A percentile compares a stretch with the other conserved stretches of the same genome.
Evolutionary conservation across 2,113 vertebrate genomes (phyloP).

Genomic region (Microcebus ravelobensis): DNA sequence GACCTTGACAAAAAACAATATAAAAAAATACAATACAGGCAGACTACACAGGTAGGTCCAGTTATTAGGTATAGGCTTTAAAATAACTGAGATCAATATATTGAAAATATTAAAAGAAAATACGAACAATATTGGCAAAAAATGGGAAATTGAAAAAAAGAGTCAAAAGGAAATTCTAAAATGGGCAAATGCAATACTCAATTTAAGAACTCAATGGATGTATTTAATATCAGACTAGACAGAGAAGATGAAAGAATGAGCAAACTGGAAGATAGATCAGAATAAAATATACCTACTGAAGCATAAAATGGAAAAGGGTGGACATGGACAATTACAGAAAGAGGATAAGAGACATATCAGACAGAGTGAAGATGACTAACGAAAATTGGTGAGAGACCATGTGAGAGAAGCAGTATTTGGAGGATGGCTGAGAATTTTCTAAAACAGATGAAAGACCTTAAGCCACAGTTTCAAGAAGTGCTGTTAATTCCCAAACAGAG

Average conservation of each 20-base stretch:
- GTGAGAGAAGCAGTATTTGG: background rate
- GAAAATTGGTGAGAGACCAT: background rate
- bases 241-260: background rate
- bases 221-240: background rate
- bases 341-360: background rate
- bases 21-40: background rate
- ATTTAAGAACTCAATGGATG: background rate
- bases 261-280: background rate
- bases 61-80: background rate
- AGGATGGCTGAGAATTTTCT: constrained; percentile 16
- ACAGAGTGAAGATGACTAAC: background rate
- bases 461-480: background rate
- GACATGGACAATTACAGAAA: background rate
- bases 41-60: background rate
- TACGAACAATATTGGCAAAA: background rate
- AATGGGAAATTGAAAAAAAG: background rate
- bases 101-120: background rate
- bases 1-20: background rate
- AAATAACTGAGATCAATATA: background rate
- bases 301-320: background rate
- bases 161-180: constrained; percentile 8
- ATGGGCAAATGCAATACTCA: background rate
- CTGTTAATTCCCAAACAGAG: background rate
- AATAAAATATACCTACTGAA: background rate
- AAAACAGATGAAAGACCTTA: background rate